Percentiles rank a stretch among this genome's conserved stretches.
phyloP scores from a whole-genome alignment of 2,797 vertebrate species.

The Carcharodon carcharias region DNA sequence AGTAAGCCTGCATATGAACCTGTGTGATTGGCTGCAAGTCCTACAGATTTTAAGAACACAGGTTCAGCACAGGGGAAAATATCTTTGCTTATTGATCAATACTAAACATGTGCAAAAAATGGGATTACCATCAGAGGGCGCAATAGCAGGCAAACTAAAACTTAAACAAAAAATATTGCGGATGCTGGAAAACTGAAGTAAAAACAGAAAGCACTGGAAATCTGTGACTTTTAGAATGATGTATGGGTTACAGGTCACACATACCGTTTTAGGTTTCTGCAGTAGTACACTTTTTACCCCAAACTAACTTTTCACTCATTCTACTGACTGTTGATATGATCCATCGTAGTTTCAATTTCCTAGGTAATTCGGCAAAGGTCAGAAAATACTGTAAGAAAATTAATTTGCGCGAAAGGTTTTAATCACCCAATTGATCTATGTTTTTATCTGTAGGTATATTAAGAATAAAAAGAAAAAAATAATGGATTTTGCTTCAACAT shows the following conservation, averaged over 20 bases:
- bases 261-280: neutral
- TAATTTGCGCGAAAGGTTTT: neutral
- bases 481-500: neutral
- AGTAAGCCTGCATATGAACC: neutral
- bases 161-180: neutral
- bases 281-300: neutral
- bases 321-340: neutral
- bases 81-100: neutral
- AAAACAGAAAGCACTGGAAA: neutral
- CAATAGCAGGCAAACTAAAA: neutral
- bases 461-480: neutral
- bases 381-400: neutral
- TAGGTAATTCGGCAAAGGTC: neutral
- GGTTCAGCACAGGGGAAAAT: neutral
- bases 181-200: neutral
- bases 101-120: neutral
- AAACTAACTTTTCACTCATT: neutral
- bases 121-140: neutral
- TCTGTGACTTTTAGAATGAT: neutral
- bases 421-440: neutral
- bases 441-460: no score
- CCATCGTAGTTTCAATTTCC: neutral
- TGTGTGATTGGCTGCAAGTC: neutral
- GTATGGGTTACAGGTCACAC: neutral
- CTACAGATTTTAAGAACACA: neutral